Base-by-base conservation (phyloP, 2,113 vertebrate species). In the Hippocampus abdominalis region DNA sequence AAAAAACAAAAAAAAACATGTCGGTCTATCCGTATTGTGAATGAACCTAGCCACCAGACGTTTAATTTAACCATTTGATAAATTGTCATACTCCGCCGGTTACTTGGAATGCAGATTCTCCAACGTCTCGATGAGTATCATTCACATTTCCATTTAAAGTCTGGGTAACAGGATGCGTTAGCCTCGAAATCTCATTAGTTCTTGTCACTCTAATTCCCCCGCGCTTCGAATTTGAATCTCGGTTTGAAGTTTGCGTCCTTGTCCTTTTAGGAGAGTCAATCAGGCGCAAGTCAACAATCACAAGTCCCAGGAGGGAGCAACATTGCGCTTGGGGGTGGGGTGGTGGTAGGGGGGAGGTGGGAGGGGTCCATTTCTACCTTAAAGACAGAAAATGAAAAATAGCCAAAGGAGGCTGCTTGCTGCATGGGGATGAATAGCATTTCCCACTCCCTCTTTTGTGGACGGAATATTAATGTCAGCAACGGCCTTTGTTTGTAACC, bases 381-480 rank as follows among this genome's bases (percentile, higher is more conserved):
- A 76, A 81, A 84, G 66, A 85, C 70, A 68, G 32, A 39, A 76
- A 81, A 87, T 82, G 51, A 73, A 53, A 83, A 83, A 84, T 79
- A 82, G 82, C 49, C 85, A 77, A 75, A 70, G 68, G 79, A 81
- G 70, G 12, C 3, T 44, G 27, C n/a, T 18, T 21, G 29, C 71
- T 76, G 83, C 82, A 79, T 77, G 65, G 77, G 80, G 77, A 69
- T 72, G 39, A 78, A 80, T 25, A 82, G 74, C 65, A 51, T 85
- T 76, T 80, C 68, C 67, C 25, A 68, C 76, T 76, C 46, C 40
- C 39, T 9, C 56, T 67, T 27, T 64, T 64, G 74, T 69, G 80
- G 74, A 66, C 68, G 36, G 84, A 91, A 90, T 90, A 83, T 82
- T 83, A 89, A 90, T 87, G 66, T 60, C 70, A 69, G 71, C 70